A percentile compares a stretch with the other conserved stretches of the same genome.
phyloP scores from a whole-genome alignment of 2,888 invertebrate genomes.

The Drosophila tanythrix region DNA sequence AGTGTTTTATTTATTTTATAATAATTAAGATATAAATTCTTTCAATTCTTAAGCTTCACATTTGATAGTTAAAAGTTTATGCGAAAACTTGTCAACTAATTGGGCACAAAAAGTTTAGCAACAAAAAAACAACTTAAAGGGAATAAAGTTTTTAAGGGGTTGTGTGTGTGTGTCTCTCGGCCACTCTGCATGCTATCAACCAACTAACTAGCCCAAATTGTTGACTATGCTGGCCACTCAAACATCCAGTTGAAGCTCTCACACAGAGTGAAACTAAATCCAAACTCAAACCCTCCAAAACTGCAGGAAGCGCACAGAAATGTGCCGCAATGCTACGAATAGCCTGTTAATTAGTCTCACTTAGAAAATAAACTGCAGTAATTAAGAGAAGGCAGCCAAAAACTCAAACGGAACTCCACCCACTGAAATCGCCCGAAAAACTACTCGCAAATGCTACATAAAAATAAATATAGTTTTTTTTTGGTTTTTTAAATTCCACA shows the following conservation, averaged over 20 bases:
- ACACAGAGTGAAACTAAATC: conserved; percentile 13
- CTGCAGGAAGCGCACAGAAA: conserved; percentile 18
- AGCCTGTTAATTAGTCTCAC: conserved; percentile 85
- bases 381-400: conserved; percentile 79
- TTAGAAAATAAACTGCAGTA: conserved; percentile 85
- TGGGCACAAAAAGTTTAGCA: conserved; percentile 33
- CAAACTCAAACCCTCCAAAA: neutral
- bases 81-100: conserved; percentile 47
- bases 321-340: conserved; percentile 78
- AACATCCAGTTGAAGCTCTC: conserved; percentile 18
- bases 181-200: conserved; percentile 52
- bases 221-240: conserved; percentile 61
- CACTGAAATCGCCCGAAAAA: conserved; percentile 49
- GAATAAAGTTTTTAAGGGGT: conserved; percentile 38
- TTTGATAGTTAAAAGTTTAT: conserved; percentile 36
- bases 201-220: conserved; percentile 70
- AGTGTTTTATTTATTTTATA: neutral
- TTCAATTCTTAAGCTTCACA: neutral
- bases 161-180: conserved; percentile 20
- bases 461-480: conserved; percentile 5
- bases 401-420: conserved; percentile 41
- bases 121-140: conserved; percentile 2
- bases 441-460: conserved; percentile 20
- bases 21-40: neutral
- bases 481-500: conserved; percentile 6